Conservation (phyloP, 2,888 invertebrate genomes). For the Tetanocera ferruginea region DNA sequence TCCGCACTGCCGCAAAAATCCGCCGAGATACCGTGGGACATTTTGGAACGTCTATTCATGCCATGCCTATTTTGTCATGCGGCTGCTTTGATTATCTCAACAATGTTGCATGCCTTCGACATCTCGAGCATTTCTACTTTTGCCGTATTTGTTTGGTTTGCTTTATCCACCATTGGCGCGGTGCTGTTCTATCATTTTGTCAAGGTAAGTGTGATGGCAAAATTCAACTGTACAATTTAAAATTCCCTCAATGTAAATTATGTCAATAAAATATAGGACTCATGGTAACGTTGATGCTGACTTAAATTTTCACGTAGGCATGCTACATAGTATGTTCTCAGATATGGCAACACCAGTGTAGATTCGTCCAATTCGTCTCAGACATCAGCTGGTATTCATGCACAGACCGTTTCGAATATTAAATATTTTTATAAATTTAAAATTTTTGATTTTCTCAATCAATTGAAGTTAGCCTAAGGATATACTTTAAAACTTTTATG, state of each 20-base stretch:
- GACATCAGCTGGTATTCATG: no score
- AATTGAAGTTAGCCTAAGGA: no score
- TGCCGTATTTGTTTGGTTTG: slow-evolving; percentile 83
- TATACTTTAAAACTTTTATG: no score
- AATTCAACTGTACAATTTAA: not conserved
- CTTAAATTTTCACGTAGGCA: no score
- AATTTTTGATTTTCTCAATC: no score
- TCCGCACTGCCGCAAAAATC: slow-evolving; percentile 73
- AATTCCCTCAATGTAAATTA: not conserved
- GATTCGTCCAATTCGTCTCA: no score
- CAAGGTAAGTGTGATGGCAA: slow-evolving; percentile 75
- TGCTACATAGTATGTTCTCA: no score
- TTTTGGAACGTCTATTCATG: slow-evolving; percentile 79
- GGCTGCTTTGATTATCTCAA: slow-evolving; percentile 81
- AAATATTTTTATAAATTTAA: no score
- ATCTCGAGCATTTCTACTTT: slow-evolving; percentile 84
- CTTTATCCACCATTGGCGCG: slow-evolving; percentile 80
- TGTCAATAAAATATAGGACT: not conserved
- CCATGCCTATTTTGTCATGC: slow-evolving; percentile 87
- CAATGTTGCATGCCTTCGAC: slow-evolving; percentile 78
- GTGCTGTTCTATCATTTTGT: slow-evolving; percentile 88
- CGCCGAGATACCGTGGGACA: slow-evolving; percentile 80
- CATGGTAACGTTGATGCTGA: no score
- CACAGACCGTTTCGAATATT: no score
- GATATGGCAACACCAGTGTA: no score